Evolutionary conservation across 1,140 invertebrate genomes (phyloP).

Genomic region (Pseudomyrmex flavicornis): DNA sequence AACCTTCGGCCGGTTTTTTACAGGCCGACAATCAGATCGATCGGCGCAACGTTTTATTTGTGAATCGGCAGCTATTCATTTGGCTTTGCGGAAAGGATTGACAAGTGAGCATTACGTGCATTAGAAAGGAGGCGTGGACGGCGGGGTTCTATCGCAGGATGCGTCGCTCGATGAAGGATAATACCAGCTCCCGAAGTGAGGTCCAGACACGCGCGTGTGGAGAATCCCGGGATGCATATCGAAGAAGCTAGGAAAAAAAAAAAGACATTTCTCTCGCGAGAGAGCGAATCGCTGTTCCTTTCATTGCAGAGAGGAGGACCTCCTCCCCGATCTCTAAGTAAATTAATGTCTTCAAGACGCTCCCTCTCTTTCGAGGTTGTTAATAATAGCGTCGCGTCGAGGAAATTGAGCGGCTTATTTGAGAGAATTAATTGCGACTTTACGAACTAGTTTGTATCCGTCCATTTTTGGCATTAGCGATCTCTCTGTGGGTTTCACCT

Average conservation of each 20-base stretch:
- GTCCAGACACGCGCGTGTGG: constrained; percentile 11
- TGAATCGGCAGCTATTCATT: constrained; percentile 55
- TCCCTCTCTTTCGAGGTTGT: neutral
- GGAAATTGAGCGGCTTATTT: constrained; percentile 41
- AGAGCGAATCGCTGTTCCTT: constrained; percentile 4
- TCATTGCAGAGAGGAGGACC: neutral
- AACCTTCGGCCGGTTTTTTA: constrained; percentile 18
- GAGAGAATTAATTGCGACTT: constrained; percentile 39
- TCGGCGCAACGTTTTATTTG: constrained; percentile 50
- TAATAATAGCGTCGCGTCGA: constrained; percentile 41
- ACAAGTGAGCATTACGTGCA: constrained; percentile 56
- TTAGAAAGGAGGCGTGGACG: constrained; percentile 32
- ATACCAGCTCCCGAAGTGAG: constrained; percentile 45
- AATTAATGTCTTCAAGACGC: constrained; percentile 49
- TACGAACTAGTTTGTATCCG: neutral
- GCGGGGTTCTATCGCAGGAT: constrained; percentile 46
- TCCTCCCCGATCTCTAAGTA: constrained; percentile 31
- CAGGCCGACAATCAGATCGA: neutral
- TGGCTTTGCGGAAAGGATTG: constrained; percentile 39
- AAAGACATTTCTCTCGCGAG: neutral
- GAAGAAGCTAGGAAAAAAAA: constrained; percentile 25
- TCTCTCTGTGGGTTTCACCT: constrained; percentile 8
- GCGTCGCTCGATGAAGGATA: constrained; percentile 42
- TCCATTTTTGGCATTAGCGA: constrained; percentile 30
- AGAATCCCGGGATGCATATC: constrained; percentile 10